Base-by-base conservation (phyloP, 2,888 invertebrate species). In the Euspilapteryx auroguttella region DNA sequence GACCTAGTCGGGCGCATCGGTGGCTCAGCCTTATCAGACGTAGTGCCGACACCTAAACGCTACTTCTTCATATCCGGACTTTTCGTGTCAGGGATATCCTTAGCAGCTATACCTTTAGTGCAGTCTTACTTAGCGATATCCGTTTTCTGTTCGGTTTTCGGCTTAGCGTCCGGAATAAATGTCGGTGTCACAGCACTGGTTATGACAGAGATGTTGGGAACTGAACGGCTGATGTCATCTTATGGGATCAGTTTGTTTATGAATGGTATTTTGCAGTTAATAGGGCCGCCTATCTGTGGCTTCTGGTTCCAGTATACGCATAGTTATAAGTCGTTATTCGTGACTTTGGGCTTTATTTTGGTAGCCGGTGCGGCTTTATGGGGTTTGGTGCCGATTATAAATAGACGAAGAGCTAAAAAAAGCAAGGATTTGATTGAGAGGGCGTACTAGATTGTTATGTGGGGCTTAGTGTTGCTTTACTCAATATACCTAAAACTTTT, bases 181-280 rank as follows among this genome's bases (percentile, higher is more conserved):
- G 89, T 90, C 0, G 92, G 92, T 3, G 85, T 92, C 9, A 90
- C 90, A 1, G 90, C 92, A 1, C 83, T 92, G 21, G 89, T 91
- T 3, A 89, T 92, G 88, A 89, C 90, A 0, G 91, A 92, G 47
- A 85, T 91, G 84, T 50, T 92, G 4, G 92, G 92, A 0, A 85
- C 87, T 0, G 90, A 92, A 39, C 78, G 88, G n/a, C 56, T 92
- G 0, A 89, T 90, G 47, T 89, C 90, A 0, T 89, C 90, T 0
- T 92, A 91, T 42, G 92, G 92, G 1, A 89, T 92, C 15, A 89
- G 90, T 37, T 63, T 92, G 15, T 91, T 92, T 42, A 82, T 91
- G 8, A 92, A 91, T 42, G 92, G 92, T 2, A 79, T 92, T 27
- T 55, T 91, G 12, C 92, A 92, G 52, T 52, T 92, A 24, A 62